Percentiles rank a stretch among this genome's conserved stretches.
phyloP scores from a whole-genome alignment of 2,797 vertebrate genomes.

The Gambusia yucatana region DNA sequence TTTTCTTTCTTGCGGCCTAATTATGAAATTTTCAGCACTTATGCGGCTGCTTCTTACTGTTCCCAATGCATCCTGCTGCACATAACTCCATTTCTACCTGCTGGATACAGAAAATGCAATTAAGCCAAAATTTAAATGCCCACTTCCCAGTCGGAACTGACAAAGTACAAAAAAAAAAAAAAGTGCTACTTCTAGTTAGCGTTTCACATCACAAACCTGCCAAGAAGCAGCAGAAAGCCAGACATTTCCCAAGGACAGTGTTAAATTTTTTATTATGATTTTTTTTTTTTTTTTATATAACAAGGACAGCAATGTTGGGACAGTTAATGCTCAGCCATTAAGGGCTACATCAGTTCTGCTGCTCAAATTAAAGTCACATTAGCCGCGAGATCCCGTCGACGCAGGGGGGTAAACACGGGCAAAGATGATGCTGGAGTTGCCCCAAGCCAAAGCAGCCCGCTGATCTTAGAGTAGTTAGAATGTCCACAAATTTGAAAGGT shows the following conservation, averaged over 20 bases:
- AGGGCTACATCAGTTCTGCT: constrained; percentile 66
- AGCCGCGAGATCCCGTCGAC: constrained; percentile 47
- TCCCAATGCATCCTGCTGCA: constrained; percentile 23
- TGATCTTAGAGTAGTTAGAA: constrained; percentile 58
- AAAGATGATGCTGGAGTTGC: constrained; percentile 48
- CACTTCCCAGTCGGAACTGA: constrained; percentile 32
- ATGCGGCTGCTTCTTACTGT: constrained; percentile 27
- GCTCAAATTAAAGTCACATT: constrained; percentile 73
- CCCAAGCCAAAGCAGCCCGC: constrained; percentile 47
- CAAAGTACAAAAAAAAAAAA: constrained; percentile 28
- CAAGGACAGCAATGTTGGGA: constrained; percentile 50
- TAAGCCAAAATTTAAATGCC: constrained; percentile 45
- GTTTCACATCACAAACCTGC: constrained; percentile 26
- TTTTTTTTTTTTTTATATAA: constrained; percentile 43
- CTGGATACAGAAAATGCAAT: constrained; percentile 53
- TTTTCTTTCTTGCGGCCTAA: constrained; percentile 17
- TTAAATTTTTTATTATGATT: constrained; percentile 48
- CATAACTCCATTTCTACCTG: constrained; percentile 40
- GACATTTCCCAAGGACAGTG: constrained; percentile 66
- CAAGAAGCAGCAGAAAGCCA: constrained; percentile 39
- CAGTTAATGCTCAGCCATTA: constrained; percentile 64
- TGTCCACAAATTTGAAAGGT: constrained; percentile 56
- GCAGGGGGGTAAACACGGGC: constrained; percentile 30
- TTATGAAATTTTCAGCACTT: constrained; percentile 45
- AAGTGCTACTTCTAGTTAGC: constrained; percentile 38